These are phyloP conservation scores for Pseudomugil gertrudae DNA, from an alignment of 2,797 vertebrate species.

Conservation along the genomic window DNA sequence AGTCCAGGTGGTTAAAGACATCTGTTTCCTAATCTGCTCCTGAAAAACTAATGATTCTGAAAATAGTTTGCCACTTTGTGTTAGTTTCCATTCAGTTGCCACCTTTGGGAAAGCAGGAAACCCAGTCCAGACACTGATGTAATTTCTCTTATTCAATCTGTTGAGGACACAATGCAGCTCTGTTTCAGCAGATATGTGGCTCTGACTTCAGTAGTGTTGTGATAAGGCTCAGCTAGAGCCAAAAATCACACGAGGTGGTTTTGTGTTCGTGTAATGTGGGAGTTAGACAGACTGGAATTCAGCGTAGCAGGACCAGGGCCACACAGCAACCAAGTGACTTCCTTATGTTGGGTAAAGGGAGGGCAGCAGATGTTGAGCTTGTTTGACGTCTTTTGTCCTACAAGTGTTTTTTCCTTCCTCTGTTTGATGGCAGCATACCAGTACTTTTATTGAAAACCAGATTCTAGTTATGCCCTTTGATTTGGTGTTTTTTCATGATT, in stretches of 20 bases:
- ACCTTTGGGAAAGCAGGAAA: constrained; percentile 55
- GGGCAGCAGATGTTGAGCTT: constrained; percentile 64
- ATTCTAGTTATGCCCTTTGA: constrained; percentile 34
- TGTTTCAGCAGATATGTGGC: constrained; percentile 58
- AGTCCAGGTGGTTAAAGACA: constrained; percentile 5
- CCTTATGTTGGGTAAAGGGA: constrained; percentile 45
- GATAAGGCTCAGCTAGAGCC: constrained; percentile 68
- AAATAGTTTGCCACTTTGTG: constrained; percentile 38
- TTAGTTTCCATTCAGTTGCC: constrained; percentile 47
- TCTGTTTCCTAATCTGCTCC: constrained; percentile 30
- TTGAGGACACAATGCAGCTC: constrained; percentile 64
- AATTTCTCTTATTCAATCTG: constrained; percentile 67
- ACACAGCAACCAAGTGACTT: constrained; percentile 62
- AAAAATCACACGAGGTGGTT: constrained; percentile 72
- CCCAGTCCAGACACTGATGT: constrained; percentile 68
- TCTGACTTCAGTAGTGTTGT: constrained; percentile 42
- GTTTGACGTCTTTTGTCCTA: constrained; percentile 38
- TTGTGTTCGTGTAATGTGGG: constrained; percentile 63
- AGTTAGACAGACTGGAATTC: constrained; percentile 56
- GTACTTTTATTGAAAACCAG: constrained; percentile 5
- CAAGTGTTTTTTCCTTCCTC: constrained; percentile 43
- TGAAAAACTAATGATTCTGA: constrained; percentile 48
- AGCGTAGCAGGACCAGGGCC: constrained; percentile 44
- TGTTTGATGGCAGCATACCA: constrained; percentile 27
- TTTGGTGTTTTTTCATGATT: constrained; percentile 31